A percentile compares a stretch with the other conserved stretches of the same genome.
Conservation (phyloP, 2,888 invertebrate genomes). For the Lepidocyrtinus sp. region DNA sequence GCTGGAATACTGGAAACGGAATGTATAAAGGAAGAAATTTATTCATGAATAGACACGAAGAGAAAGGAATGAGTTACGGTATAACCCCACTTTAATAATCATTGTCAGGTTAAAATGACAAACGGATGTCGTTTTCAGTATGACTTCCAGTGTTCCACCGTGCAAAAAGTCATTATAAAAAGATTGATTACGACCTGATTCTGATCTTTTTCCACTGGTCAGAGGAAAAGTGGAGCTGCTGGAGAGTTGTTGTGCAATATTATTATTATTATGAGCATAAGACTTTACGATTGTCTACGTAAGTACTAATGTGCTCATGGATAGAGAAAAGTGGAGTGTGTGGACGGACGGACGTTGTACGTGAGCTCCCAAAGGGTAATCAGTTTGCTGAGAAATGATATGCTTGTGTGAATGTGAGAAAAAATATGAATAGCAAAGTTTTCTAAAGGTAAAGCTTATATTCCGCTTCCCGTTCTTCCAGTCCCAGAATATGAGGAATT, state of each 20-base stretch:
- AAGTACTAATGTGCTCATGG: too few species aligned
- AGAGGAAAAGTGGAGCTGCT: not conserved
- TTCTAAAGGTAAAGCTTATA: not conserved
- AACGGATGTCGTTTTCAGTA: constrained; percentile 55
- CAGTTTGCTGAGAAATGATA: not conserved
- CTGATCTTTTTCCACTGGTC: constrained; percentile 35
- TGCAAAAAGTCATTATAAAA: constrained; percentile 56
- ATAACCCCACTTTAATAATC: not conserved
- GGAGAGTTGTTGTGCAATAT: not conserved
- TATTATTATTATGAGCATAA: not conserved
- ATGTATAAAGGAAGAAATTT: too few species aligned
- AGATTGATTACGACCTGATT: constrained; percentile 59
- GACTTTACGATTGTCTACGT: too few species aligned
- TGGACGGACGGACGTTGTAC: not conserved
- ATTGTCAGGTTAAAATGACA: constrained; percentile 40
- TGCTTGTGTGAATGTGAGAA: too few species aligned
- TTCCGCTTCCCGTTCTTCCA: not conserved
- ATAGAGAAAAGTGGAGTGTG: not conserved
- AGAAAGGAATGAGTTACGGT: too few species aligned
- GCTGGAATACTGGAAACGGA: too few species aligned
- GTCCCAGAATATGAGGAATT: too few species aligned
- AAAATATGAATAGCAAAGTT: too few species aligned
- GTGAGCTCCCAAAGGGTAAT: too few species aligned
- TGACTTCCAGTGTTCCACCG: constrained; percentile 44
- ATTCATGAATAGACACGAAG: too few species aligned